phyloP scores from a whole-genome alignment of 2,113 vertebrate genomes.

The Brienomyrus brachyistius region DNA sequence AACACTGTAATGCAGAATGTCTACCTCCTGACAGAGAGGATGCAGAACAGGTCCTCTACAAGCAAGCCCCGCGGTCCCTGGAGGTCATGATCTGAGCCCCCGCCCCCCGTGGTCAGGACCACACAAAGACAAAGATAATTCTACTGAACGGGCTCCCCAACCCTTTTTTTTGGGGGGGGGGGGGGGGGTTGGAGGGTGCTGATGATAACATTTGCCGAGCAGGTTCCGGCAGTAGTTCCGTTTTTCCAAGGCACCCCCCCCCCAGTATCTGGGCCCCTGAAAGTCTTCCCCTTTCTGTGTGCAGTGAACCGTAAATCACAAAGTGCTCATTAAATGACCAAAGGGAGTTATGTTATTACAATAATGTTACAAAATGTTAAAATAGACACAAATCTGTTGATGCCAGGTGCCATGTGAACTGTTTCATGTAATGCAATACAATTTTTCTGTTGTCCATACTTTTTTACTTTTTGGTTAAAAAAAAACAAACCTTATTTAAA shows the following conservation, averaged over 20 bases:
- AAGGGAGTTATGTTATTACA: not conserved
- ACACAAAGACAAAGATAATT: not conserved
- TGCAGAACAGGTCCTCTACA: not conserved
- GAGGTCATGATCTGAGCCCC: constrained; percentile 11
- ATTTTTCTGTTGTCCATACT: not conserved
- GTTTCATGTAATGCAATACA: not conserved
- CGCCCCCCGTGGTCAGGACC: not conserved
- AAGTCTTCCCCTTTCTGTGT: not conserved
- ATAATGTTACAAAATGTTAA: not conserved
- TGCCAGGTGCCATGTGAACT: not conserved
- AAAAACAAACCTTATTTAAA: not conserved
- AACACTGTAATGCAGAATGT: not conserved
- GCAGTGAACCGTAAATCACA: not conserved
- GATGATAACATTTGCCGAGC: not conserved
- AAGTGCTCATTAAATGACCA: not conserved
- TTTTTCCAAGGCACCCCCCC: not conserved
- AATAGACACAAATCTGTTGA: not conserved
- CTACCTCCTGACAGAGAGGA: constrained; percentile 12
- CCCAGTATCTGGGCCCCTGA: not conserved
- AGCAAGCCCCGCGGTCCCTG: constrained; percentile 1
- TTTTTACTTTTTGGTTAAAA: not conserved
- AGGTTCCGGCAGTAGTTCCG: not conserved
- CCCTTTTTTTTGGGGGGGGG: not conserved
- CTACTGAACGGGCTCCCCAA: not conserved
- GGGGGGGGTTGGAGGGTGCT: not conserved